Evolutionary conservation across 2,888 invertebrate species (phyloP).

Genomic region (Auanema freiburgensis): DNA sequence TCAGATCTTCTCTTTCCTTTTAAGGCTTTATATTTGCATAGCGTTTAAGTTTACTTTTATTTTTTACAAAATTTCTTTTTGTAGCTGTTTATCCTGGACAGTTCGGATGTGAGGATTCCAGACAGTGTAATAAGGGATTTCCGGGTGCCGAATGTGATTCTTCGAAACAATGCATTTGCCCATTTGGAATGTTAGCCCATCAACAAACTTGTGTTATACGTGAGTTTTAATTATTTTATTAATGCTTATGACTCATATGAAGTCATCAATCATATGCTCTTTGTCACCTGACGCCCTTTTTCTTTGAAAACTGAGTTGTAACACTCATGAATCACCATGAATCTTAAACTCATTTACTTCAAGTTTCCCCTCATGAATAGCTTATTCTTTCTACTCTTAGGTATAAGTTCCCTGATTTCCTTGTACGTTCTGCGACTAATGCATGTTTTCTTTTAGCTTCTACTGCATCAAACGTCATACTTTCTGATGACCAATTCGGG

Average conservation of each 20-base stretch:
- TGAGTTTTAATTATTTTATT: conserved; percentile 6
- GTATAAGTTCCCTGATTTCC: conserved; percentile 5
- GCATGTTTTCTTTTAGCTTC: conserved; percentile 16
- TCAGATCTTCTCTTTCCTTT: conserved; percentile 8
- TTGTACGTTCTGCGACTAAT: neutral
- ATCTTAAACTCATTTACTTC: too few relatives aligned
- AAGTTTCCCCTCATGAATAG: too few relatives aligned
- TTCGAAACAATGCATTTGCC: conserved; percentile 53
- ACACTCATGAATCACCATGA: neutral
- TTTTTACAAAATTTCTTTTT: conserved; percentile 25
- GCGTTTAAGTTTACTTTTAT: neutral
- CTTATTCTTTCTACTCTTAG: conserved; percentile 7
- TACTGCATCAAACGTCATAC: conserved; percentile 14
- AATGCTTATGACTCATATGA: conserved; percentile 10
- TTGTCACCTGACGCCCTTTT: neutral
- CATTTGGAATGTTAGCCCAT: conserved; percentile 46
- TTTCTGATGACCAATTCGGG: conserved; percentile 16
- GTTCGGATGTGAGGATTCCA: conserved; percentile 54
- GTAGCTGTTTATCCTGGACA: conserved; percentile 59
- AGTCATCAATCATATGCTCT: too few relatives aligned
- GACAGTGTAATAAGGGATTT: conserved; percentile 56
- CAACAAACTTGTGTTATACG: conserved; percentile 49
- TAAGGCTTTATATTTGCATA: conserved; percentile 3
- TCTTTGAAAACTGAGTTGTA: neutral
- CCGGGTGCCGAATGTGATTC: conserved; percentile 55